Base-by-base conservation (phyloP, 2,888 invertebrate species). In the Ophion obscuratus region DNA sequence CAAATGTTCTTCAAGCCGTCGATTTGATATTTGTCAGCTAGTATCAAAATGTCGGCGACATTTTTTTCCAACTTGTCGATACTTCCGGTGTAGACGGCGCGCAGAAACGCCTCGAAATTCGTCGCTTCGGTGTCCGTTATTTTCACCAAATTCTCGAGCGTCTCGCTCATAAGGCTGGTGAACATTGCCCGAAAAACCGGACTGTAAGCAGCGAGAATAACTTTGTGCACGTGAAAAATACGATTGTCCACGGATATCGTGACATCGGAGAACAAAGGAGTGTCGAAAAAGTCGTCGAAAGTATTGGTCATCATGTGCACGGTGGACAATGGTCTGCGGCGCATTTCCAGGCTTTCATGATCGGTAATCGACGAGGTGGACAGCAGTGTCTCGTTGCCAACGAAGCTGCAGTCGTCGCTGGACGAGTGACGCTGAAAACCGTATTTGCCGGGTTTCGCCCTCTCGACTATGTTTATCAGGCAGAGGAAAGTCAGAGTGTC, bases 121-220 rank as follows among this genome's bases (percentile, higher is more conserved):
- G 36, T 40, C 17, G 68, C 17, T 0, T 68, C 36, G 17, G 40
- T 17, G n/a, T 40, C 68, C n/a, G 17, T 17, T 68, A 68, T 40
- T 17, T 5, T 40, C 17, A 68, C 68, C 2, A 36, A 36, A 40
- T 17, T 40, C 11, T 68, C 40, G 36, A 40, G 9, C 2, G 9
- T n/a, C 40, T 68, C 40, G 68, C n/a, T 40, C 68, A 68, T 68
- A 4, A n/a, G 20, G n/a, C n/a, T 40, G 14, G 17, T 40, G 68
- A 68, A 68, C 68, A 40, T 68, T 6, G 68, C 68, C 3, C 40
- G 40, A 40, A n/a, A 68, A 0, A 68, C 36, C 68, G 68, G 68
- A 47, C 68, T 68, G n/a, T 36, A 40, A 9, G 68, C 68, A 2
- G 68, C 68, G 68, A 68, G 68, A 7, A 68, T 40, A 10, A 68